A percentile compares a stretch with the other conserved stretches of the same genome.
Evolutionary conservation across 2,113 vertebrate genomes (phyloP).

Genomic region (Paramormyrops kingsleyae): DNA sequence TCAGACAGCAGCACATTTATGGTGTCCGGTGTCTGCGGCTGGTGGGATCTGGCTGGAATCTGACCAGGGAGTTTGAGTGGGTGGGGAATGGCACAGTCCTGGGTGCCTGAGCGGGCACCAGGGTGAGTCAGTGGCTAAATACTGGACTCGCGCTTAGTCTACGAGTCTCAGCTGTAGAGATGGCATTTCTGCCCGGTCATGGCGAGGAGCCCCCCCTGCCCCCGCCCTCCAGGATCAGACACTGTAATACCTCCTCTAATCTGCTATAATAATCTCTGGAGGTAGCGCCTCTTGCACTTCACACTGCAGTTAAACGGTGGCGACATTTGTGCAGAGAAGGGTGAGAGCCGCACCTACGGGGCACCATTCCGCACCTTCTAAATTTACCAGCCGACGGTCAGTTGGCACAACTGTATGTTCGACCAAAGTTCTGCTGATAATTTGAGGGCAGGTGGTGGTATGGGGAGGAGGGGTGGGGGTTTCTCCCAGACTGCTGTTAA

Average conservation of each 20-base stretch:
- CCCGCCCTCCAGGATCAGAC: background rate
- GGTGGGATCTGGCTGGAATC: constrained; percentile 2
- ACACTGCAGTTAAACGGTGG: background rate
- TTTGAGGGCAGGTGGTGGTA: background rate
- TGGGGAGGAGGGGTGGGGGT: background rate
- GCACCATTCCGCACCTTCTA: background rate
- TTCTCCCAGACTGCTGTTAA: background rate
- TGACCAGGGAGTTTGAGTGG: background rate
- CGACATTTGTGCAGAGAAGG: background rate
- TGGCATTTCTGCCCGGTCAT: background rate
- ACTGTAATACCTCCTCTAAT: background rate
- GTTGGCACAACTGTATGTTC: background rate
- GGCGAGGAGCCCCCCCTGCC: background rate
- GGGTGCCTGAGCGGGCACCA: background rate
- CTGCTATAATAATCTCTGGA: background rate
- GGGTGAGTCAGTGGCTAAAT: constrained; percentile 15
- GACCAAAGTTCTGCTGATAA: background rate
- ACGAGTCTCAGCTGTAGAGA: background rate
- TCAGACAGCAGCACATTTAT: background rate
- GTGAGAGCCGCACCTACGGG: background rate
- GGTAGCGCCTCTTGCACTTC: background rate
- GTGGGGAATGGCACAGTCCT: background rate
- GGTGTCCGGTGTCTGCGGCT: constrained; percentile 1
- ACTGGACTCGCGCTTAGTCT: background rate
- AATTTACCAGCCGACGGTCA: background rate